Evolutionary conservation across 1,140 invertebrate species (phyloP), one percentile per base, ranked within the genome.

Genomic region (Tetramorium parvispinum): DNA sequence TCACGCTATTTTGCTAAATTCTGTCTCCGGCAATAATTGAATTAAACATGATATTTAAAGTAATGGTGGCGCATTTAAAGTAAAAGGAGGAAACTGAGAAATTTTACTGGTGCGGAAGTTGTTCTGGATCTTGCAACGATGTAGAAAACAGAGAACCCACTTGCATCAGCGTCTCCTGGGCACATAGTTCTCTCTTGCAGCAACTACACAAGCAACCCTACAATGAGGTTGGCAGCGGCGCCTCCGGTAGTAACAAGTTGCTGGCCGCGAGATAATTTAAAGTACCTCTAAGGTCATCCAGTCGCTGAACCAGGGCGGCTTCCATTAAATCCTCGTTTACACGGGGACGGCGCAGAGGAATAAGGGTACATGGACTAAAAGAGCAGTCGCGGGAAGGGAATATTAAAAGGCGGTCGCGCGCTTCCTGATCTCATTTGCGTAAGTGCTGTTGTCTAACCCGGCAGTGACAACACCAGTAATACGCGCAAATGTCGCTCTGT

Each of bases 351-450:
- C n/a, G 59, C n/a, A 32, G 55, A 59, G 43, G 63, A 18, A 68
- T 73, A 76, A 57, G 46, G 57, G 37, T 24, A 43, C 21, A 40
- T 10, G 61, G 7, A 32, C 32, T 68, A 75, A 88, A 88, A 85
- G 85, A 76, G 43, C 55, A 78, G 51, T 21, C 16, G 21, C 40
- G 40, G 40, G 73, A 46, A 40, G 18, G 7, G 55, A 63, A 85
- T 66, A 88, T 83, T 75, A 89, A 91, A 91, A 89, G 85, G 59
- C 46, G 43, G 24, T 55, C 57, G 53, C 16, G 63, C 53, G 81
- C 70, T 70, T 85, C 59, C 70, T 91, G 77, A 91, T 91, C 76
- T 91, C 87, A 91, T 91, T 91, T 91, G 78, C 87, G 68, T 91
- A 89, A 91, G 90, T 89, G 90, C 82, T 86, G 90, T 85, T 89